Percentiles rank a stretch among this genome's conserved stretches.
Conservation (phyloP, 1,140 invertebrate genomes). For the Macrobrachium rosenbergii region DNA sequence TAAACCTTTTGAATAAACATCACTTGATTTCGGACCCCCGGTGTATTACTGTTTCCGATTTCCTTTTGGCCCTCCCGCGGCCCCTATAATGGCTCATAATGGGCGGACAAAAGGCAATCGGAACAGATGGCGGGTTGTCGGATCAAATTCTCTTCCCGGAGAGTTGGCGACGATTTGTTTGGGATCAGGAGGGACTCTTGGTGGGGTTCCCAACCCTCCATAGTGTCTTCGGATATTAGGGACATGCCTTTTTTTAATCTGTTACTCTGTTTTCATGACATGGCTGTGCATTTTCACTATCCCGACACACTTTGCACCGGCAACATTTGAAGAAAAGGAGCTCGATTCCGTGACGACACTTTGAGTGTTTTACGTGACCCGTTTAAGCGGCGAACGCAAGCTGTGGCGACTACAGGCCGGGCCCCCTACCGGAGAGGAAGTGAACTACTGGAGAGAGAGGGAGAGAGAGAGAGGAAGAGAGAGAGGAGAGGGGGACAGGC, state of each 20-base stretch:
- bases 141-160: conserved; percentile 59
- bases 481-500: not conserved
- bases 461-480: not conserved
- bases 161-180: conserved; percentile 59
- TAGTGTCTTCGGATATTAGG: too few relatives aligned
- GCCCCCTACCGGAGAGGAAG: not conserved
- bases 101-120: conserved; percentile 63
- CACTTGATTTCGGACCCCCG: not conserved
- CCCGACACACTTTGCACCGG: too few relatives aligned
- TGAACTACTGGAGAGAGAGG: not conserved
- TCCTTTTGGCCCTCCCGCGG: not conserved
- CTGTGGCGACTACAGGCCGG: too few relatives aligned
- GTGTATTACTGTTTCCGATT: not conserved
- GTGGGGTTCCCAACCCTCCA: too few relatives aligned
- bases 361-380: too few relatives aligned
- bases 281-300: too few relatives aligned
- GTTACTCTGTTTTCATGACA: too few relatives aligned
- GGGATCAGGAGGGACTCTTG: conserved; percentile 16
- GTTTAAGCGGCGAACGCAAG: not conserved
- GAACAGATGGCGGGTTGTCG: conserved; percentile 62
- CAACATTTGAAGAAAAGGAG: too few relatives aligned
- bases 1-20: conserved; percentile 44
- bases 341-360: too few relatives aligned
- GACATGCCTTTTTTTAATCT: too few relatives aligned
- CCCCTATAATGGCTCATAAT: conserved; percentile 59